Base-by-base conservation (phyloP, 2,113 vertebrate species). In the Phyllostomus discolor region DNA sequence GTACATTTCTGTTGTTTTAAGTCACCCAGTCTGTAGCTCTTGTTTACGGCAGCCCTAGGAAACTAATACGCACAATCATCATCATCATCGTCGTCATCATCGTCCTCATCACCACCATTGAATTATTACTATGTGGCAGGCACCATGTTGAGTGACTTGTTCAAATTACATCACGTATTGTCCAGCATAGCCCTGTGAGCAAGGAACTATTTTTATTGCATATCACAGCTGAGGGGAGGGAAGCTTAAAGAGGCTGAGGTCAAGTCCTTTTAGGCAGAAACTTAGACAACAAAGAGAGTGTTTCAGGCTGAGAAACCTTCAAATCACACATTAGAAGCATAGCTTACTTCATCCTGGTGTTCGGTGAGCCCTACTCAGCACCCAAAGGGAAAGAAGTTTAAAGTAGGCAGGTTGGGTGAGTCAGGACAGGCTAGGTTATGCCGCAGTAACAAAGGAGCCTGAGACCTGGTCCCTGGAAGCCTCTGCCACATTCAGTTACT, bases 231-330 rank as follows among this genome's bases (percentile, higher is more conserved):
- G 7, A 85, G 52, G 46, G 16, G 17, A 62, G 17, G 19, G 48
- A 43, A 85, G 38, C 28, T 35, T 43, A 31, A 78, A 64, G 35
- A 93, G 72, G 26, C 43, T 46, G 66, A 83, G 33, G 75, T 75
- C 70, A 80, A 73, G 86, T 78, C 54, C 35, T 8, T 38, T 94
- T 22, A 66, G 73, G 46, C 46, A 84, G 70, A 93, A 52, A 46
- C 33, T 57, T 38, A 38, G 41, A 88, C 20, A 67, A 26, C 38
- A 59, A 43, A 83, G n/a, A 50, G 22, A 82, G 54, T 67, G 48
- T 35, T 85, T 85, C 33, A 4, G 24, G n/a, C 43, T 87, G 35
- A 69, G n/a, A 92, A 76, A 86, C 26, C 4, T 78, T 69, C 43
- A 72, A 12, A 20, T 50, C 50, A 57, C 4, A 31, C 7, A 26